phyloP scores from a whole-genome alignment of 2,888 invertebrate species.

The Dascillus cervinus region DNA sequence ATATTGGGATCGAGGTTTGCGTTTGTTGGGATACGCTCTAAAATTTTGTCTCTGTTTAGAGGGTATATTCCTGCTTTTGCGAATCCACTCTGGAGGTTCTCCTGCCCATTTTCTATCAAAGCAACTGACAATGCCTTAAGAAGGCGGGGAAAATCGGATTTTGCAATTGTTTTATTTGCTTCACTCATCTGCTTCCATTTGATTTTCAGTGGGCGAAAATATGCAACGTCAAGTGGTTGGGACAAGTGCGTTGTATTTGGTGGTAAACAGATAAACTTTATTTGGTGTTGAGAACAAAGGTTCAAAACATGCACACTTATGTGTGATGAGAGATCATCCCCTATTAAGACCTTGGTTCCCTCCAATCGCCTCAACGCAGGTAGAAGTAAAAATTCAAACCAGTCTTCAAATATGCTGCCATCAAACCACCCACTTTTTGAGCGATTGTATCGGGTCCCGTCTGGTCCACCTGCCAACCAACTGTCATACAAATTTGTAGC shows the following conservation, averaged over 20 bases:
- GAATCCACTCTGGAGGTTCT: conserved; percentile 3
- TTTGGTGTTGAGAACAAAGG: no score
- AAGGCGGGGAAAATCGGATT: conserved; percentile 8
- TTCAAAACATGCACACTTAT: conserved; percentile 1
- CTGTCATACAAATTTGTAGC: background rate
- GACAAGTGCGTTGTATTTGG: conserved; percentile 21
- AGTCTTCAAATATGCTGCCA: conserved; percentile 3
- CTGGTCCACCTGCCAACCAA: conserved; percentile 6
- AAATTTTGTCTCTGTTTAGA: conserved; percentile 9
- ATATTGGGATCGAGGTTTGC: conserved; percentile 5
- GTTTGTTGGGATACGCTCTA: conserved; percentile 7
- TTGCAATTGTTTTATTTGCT: no score
- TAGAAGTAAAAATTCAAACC: conserved; percentile 3
- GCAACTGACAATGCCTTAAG: conserved; percentile 1
- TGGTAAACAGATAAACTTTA: no score
- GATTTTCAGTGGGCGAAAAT: conserved; percentile 25
- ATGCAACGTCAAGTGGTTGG: conserved; percentile 28
- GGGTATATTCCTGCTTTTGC: conserved; percentile 4
- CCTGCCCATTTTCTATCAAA: conserved; percentile 1
- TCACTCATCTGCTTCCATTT: conserved; percentile 21
- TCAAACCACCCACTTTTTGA: conserved; percentile 7
- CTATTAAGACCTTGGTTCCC: conserved; percentile 5
- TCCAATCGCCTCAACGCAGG: background rate
- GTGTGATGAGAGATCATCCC: conserved; percentile 7
- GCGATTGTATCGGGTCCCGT: conserved; percentile 2